Evolutionary conservation across 2,797 vertebrate species (phyloP), one percentile per base, ranked within the genome.

Genomic region (Protosalanx chinensis): DNA sequence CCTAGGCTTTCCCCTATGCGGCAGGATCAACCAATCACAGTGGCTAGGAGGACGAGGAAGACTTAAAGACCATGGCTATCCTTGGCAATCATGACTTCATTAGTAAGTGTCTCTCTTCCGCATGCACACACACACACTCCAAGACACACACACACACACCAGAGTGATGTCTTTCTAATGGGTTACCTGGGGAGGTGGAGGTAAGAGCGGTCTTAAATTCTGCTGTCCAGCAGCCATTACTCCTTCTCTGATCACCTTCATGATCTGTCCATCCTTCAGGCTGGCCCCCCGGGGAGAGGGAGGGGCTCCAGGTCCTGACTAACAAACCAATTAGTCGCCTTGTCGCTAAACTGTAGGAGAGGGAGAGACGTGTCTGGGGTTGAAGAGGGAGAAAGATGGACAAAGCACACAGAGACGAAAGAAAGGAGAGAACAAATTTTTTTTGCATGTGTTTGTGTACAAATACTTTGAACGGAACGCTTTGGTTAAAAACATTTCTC

Each of bases 391-490:
- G 23, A 23, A n/a, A 56, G 51, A 29, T 2, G 12, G 58, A 60
- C 4, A 8, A 20, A 60, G 58, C 8, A 20, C 16, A 2, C 16
- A 4, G 4, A 3, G 58, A 60, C 10, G 13, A 3, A 27, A 81
- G 73, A 67, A 80, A 81, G 18, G 18, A 72, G 69, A 4, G 13
- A 71, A 49, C 67, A 76, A 84, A 79, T 71, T 68, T 77, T 32
- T 56, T 16, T 0, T 12, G 41, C 41, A 13, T 46, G 41, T 13
- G 10, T 46, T 46, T 12, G 13, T 13, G 41, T 46, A 46, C 12
- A 46, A 46, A 46, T 35, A 35, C 33, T 35, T 35, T 6, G 4
- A 46, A 13, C 2, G 0, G 37, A 10, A 46, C 2, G 13, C 41
- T 13, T 12, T 13, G 10, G 41, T 46, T 12, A 12, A 10, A 46